Evolutionary conservation across 1,140 invertebrate species (phyloP), one percentile per base, ranked within the genome.

Genomic region (Helicoverpa zea): DNA sequence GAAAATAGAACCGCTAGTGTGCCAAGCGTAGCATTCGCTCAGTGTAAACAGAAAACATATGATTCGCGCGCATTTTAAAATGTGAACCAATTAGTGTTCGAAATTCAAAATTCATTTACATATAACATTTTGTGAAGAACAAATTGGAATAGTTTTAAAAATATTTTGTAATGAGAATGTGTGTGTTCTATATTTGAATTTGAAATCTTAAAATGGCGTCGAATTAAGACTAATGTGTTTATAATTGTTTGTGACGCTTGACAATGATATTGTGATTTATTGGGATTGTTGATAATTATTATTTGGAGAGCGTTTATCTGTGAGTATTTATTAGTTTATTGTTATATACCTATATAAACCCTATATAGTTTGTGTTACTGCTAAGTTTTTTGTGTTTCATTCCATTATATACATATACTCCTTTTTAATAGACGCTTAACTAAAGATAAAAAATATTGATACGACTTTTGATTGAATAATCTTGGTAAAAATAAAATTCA

Each of bases 21-120:
- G 52, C 81, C 2, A 56, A 66, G 49, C 29, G 76, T 66, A 49
- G 43, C 43, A 16, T 52, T 52, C 54, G 35, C 9, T 11, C 35
- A n/a, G 29, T 83, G 87, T 88, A 87, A 88, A 88, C 84, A 87
- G 43, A 88, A 85, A 88, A 88, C 86, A 87, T 87, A 59, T 87
- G 86, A 84, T 85, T 83, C 52, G 52, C 70, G 70, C 70, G 30
- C 49, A 72, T 72, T 70, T 47, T 63, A 43, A 43, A 73, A 35
- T 12, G 30, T 58, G 9, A 47, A 64, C 52, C n/a, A 54, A n/a
- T 14, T n/a, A 54, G 16, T 58, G 3, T 58, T 18, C 35, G 2
- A 18, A 58, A 58, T 58, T 47, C 43, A 16, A 49, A 66, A 47
- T 5, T n/a, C 9, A 18, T 9, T 35, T 4, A 7, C 35, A 35